A percentile compares a stretch with the other conserved stretches of the same genome.
Evolutionary conservation across 2,113 vertebrate species (phyloP).

Genomic region (Heteronetta atricapilla): DNA sequence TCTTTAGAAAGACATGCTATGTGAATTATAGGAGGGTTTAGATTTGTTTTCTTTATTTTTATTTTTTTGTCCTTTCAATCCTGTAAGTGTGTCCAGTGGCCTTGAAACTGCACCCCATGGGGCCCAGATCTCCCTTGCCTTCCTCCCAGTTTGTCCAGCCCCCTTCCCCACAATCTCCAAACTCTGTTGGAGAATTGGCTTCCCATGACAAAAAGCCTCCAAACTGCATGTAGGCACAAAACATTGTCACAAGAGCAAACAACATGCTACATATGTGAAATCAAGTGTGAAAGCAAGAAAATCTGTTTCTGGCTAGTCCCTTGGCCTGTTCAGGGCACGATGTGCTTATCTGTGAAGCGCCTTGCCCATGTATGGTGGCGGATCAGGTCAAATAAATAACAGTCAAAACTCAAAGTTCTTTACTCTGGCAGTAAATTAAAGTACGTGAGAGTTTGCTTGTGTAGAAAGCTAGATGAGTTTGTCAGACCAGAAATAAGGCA

Average conservation of each 20-base stretch:
- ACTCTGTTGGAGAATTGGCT: neutral
- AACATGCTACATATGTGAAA: neutral
- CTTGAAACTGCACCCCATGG: neutral
- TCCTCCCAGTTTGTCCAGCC: neutral
- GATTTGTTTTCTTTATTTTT: neutral
- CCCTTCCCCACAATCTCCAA: neutral
- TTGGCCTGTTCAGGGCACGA: neutral
- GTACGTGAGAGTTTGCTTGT: neutral
- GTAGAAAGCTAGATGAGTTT: neutral
- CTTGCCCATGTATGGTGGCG: neutral
- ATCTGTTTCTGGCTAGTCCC: neutral
- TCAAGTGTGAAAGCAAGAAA: neutral
- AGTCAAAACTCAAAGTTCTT: neutral
- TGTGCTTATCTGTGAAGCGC: neutral
- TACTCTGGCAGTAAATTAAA: constrained; percentile 22
- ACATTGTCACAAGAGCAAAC: neutral
- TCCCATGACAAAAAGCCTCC: neutral
- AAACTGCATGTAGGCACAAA: neutral
- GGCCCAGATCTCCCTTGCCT: neutral
- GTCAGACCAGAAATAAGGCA: neutral
- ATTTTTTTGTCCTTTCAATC: neutral
- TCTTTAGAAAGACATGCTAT: neutral
- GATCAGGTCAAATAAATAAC: constrained; percentile 1
- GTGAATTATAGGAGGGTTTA: neutral
- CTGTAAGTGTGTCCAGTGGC: neutral